Conservation (phyloP, 2,113 vertebrate species). For the Brachyhypopomus gauderio region DNA sequence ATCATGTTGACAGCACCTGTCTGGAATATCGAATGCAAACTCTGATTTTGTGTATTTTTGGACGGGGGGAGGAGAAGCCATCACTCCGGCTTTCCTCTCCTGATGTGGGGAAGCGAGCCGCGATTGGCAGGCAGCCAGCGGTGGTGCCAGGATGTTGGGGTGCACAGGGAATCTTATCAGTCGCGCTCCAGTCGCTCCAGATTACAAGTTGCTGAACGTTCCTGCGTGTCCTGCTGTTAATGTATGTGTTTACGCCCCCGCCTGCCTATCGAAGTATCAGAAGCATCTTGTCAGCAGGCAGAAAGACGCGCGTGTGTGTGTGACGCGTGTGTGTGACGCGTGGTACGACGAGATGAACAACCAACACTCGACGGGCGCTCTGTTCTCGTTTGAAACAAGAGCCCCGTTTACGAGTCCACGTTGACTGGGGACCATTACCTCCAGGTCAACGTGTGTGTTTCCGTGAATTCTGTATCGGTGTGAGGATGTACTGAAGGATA, state of each 20-base stretch:
- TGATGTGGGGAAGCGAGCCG: slow-evolving; percentile 67
- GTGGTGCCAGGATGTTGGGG: slow-evolving; percentile 63
- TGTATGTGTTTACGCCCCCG: slow-evolving; percentile 4
- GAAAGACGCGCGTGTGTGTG: slow-evolving; percentile 37
- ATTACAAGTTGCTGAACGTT: slow-evolving; percentile 63
- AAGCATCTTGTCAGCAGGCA: slow-evolving; percentile 37
- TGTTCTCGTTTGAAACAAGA: slow-evolving; percentile 20
- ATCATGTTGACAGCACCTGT: slow-evolving; percentile 78
- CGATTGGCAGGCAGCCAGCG: slow-evolving; percentile 71
- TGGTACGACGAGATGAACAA: slow-evolving; percentile 25
- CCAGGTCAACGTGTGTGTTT: not conserved
- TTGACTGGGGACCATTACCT: not conserved
- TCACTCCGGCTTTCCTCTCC: slow-evolving; percentile 64
- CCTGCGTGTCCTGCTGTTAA: slow-evolving; percentile 61
- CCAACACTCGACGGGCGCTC: not conserved
- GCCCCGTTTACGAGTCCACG: slow-evolving; percentile 15
- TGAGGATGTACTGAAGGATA: not conserved
- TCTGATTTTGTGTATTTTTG: slow-evolving; percentile 77
- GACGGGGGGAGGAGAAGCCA: slow-evolving; percentile 66
- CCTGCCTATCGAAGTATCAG: slow-evolving; percentile 49
- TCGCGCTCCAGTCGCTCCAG: slow-evolving; percentile 63
- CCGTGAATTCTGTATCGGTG: too few relatives aligned
- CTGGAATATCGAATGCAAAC: slow-evolving; percentile 75
- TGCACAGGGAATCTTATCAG: slow-evolving; percentile 69
- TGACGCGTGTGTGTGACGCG: slow-evolving; percentile 36